Conservation (phyloP, 2,797 vertebrate genomes). For the Centroberyx gerrardi region DNA sequence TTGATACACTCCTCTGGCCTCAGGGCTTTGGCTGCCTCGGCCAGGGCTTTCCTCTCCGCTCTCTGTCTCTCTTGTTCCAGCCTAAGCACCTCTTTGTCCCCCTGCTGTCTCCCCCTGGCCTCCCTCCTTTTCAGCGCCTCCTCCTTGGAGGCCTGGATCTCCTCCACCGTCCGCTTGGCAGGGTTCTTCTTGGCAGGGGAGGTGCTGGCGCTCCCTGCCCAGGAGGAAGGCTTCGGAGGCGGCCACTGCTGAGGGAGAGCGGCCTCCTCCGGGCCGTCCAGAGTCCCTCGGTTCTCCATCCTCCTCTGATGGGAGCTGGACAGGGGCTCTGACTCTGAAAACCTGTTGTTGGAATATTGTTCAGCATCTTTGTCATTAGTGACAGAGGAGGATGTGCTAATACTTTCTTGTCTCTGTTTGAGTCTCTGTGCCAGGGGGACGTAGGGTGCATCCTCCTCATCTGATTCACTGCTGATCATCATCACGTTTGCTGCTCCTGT, state of each 20-base stretch:
- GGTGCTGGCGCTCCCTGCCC: constrained; percentile 15
- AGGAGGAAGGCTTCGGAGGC: constrained; percentile 2
- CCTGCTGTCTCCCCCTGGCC: constrained; percentile 68
- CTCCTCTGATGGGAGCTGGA: constrained; percentile 35
- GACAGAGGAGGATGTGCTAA: constrained; percentile 22
- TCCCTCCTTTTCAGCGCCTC: constrained; percentile 67
- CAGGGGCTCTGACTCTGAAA: not conserved
- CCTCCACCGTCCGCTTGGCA: constrained; percentile 64
- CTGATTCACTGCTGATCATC: constrained; percentile 86
- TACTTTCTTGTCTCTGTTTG: constrained; percentile 59
- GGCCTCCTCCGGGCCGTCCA: not conserved
- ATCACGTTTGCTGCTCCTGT: constrained; percentile 40
- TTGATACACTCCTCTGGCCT: constrained; percentile 91
- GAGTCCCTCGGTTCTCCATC: not conserved
- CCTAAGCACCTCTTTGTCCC: constrained; percentile 62
- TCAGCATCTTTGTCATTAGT: constrained; percentile 30
- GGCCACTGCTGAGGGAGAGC: constrained; percentile 2
- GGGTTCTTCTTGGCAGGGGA: constrained; percentile 63
- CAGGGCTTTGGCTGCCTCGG: constrained; percentile 82
- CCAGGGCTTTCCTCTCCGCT: constrained; percentile 77
- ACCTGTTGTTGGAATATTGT: not conserved
- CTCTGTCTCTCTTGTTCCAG: constrained; percentile 76
- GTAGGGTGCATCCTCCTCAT: constrained; percentile 71
- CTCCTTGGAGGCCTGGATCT: constrained; percentile 61
- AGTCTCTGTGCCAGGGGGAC: constrained; percentile 84